Evolutionary conservation across 2,888 invertebrate species (phyloP), one percentile per base, ranked within the genome.

Genomic region (Lepidocyrtinus sp.): DNA sequence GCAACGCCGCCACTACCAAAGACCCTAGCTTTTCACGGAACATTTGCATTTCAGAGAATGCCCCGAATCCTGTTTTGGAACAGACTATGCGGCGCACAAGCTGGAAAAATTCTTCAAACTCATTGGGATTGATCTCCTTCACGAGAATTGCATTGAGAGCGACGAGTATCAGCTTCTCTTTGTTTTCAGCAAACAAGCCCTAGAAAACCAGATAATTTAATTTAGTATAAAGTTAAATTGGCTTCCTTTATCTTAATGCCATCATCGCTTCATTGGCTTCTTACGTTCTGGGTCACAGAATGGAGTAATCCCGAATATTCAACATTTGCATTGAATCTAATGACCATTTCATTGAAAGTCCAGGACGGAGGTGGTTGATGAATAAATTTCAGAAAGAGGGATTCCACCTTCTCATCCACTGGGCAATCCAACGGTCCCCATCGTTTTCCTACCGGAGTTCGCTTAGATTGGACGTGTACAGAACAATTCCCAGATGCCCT

Each of bases 111-210:
- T 96, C 95, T 90, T 99, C 99, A 45, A 98, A 89, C 87, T 96
- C 95, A 81, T 88, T 88, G 22, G 88, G 87, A 62, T 88, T 86
- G 2, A 93, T 89, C 83, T 92, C 95, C 89, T 93, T 94, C 83
- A 92, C 92, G 0, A 96, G 92, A 27, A 99, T 90, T 0, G 96
- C 92, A 87, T 93, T 93, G 84, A 99, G 89, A n/a, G 98, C 97
- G 36, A 93, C 94, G 45, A 95, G 93, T 86, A 99, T 99, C 85
- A 98, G 90, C 89, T 97, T 97, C 89, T 99, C 99, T 89, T 99
- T 99, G 90, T 98, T 99, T 90, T 99, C 96, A 7, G 97, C 94
- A 91, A 98, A 99, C 84, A 99, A 91, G 82, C 97, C 95, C 97
- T 98, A 90, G 45, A 90, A 90, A 70, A 25, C 17, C n/a, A 61